These are phyloP conservation scores for Bombus terrestris DNA, from an alignment of 1,140 invertebrate species.

Conservation along the genomic window DNA sequence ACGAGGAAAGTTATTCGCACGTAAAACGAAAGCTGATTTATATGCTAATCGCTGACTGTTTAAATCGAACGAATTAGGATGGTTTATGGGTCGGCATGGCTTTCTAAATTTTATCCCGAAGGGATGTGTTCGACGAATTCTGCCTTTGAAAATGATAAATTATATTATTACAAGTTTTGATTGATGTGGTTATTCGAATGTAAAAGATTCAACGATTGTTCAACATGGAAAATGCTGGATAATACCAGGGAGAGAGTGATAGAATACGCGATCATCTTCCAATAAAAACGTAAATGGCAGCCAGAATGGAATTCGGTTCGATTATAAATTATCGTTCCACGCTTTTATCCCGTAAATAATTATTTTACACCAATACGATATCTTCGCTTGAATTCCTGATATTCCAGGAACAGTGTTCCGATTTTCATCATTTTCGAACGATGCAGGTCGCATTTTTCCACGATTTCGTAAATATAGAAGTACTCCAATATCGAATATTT, in stretches of 20 bases:
- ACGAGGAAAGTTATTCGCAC: slow-evolving; percentile 5
- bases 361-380: neutral
- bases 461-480: neutral
- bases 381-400: neutral
- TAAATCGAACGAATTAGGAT: slow-evolving; percentile 32
- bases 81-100: neutral
- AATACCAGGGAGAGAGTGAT: neutral
- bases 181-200: neutral
- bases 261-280: neutral
- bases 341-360: neutral
- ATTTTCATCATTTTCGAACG: neutral
- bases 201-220: neutral
- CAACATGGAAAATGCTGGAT: neutral
- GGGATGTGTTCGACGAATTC: neutral
- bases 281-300: neutral
- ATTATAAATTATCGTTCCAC: neutral
- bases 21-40: slow-evolving; percentile 19
- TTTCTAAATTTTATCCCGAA: neutral
- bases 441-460: neutral
- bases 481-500: neutral
- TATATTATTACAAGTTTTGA: neutral
- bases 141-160: neutral
- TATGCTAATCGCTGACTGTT: slow-evolving; percentile 10
- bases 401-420: neutral
- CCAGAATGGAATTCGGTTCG: neutral